Conservation (phyloP, 2,113 vertebrate genomes). For the Cettia cetti region DNA sequence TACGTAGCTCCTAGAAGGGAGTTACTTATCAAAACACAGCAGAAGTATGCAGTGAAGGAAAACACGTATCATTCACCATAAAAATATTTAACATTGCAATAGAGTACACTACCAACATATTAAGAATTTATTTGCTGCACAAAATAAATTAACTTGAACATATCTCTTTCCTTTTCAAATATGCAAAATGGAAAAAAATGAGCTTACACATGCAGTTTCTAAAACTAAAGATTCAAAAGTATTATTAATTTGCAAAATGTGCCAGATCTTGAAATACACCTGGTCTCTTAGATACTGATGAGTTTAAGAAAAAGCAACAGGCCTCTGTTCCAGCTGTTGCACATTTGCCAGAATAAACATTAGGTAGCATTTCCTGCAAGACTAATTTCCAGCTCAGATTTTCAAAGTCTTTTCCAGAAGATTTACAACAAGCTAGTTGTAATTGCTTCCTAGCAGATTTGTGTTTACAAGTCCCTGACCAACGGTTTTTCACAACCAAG, state of each 20-base stretch:
- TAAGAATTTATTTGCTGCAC: neutral
- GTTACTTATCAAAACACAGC: neutral
- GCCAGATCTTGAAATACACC: neutral
- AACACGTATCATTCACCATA: neutral
- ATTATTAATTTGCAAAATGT: neutral
- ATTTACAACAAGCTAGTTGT: neutral
- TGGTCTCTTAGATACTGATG: neutral
- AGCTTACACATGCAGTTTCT: neutral
- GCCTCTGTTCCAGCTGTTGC: neutral
- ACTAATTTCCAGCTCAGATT: constrained; percentile 12
- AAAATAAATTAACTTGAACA: neutral
- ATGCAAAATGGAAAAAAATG: neutral
- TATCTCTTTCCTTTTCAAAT: neutral
- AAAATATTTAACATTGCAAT: neutral
- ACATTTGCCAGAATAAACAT: constrained; percentile 6
- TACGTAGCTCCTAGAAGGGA: neutral
- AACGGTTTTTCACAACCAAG: neutral
- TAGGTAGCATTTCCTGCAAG: constrained; percentile 24
- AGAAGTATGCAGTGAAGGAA: neutral
- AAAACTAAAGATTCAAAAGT: neutral
- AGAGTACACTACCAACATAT: neutral
- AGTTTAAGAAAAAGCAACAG: neutral
- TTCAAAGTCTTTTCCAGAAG: neutral
- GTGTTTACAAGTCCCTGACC: neutral
- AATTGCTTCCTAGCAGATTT: neutral